A percentile compares a stretch with the other conserved stretches of the same genome.
phyloP scores from a whole-genome alignment of 2,113 vertebrate genomes.

The Lepisosteus oculatus region DNA sequence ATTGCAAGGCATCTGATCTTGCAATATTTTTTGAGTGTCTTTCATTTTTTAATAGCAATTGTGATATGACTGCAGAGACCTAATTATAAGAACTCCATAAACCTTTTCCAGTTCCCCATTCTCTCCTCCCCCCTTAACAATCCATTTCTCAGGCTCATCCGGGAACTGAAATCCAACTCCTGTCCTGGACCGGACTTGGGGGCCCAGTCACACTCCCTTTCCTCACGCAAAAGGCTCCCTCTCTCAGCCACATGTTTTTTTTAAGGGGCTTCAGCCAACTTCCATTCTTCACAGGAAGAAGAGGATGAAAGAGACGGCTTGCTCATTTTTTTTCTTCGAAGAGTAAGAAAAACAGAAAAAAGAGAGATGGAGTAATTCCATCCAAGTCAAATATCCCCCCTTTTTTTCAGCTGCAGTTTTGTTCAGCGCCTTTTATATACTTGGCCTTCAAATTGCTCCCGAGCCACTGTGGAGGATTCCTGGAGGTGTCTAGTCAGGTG shows the following conservation, averaged over 20 bases:
- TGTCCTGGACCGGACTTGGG: slow-evolving; percentile 16
- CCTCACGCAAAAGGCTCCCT: neutral
- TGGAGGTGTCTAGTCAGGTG: slow-evolving; percentile 45
- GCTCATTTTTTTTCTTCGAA: slow-evolving; percentile 15
- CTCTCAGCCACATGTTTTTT: slow-evolving; percentile 19
- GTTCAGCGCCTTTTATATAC: slow-evolving; percentile 32
- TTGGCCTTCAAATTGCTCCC: slow-evolving; percentile 26
- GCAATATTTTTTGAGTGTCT: neutral
- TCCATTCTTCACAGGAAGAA: slow-evolving; percentile 22
- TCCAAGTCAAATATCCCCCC: slow-evolving; percentile 11
- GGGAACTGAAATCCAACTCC: slow-evolving; percentile 25
- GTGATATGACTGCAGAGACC: slow-evolving; percentile 17
- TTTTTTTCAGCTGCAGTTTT: neutral
- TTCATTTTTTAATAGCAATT: slow-evolving; percentile 21
- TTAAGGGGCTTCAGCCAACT: slow-evolving; percentile 23
- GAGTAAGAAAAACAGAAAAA: slow-evolving; percentile 32
- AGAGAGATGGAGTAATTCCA: slow-evolving; percentile 20
- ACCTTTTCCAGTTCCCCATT: neutral
- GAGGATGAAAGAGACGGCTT: slow-evolving; percentile 14
- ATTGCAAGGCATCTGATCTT: slow-evolving; percentile 3
- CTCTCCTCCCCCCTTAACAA: neutral
- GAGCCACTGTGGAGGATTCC: slow-evolving; percentile 44
- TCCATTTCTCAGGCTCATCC: slow-evolving; percentile 14
- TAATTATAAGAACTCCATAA: slow-evolving; percentile 9
- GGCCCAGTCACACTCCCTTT: neutral